phyloP scores from a whole-genome alignment of 2,113 vertebrate genomes.

The Talpa occidentalis region DNA sequence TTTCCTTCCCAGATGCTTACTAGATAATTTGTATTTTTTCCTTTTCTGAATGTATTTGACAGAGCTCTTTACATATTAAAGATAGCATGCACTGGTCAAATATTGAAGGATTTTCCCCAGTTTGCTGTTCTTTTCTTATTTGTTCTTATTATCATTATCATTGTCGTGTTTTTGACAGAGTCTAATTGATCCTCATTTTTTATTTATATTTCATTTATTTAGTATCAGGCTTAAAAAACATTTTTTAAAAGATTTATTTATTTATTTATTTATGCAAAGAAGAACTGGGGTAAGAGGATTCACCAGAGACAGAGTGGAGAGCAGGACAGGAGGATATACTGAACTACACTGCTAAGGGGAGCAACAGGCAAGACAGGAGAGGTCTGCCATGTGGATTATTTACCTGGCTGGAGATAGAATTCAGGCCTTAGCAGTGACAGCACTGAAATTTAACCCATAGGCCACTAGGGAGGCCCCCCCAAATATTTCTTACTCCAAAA shows the following conservation, averaged over 20 bases:
- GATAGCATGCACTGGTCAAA: not conserved
- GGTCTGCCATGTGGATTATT: too few species aligned
- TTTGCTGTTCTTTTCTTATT: not conserved
- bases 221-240: conserved; percentile 14
- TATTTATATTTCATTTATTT: conserved; percentile 15
- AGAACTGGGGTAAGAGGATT: too few species aligned
- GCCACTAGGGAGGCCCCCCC: too few species aligned
- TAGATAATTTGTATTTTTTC: not conserved
- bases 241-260: too few species aligned
- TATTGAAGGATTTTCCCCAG: not conserved
- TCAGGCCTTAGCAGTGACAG: too few species aligned
- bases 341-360: too few species aligned
- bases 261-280: too few species aligned
- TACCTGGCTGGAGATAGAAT: accelerated
- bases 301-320: too few species aligned
- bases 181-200: not conserved
- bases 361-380: too few species aligned
- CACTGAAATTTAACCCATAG: too few species aligned
- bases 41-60: conserved; percentile 44
- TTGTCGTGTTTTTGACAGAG: not conserved
- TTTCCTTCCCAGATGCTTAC: conserved; percentile 9
- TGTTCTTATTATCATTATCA: not conserved
- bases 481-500: not conserved
- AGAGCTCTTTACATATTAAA: not conserved
- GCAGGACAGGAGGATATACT: too few species aligned